phyloP scores from a whole-genome alignment of 2,113 vertebrate genomes.

The Gopherus flavomarginatus region DNA sequence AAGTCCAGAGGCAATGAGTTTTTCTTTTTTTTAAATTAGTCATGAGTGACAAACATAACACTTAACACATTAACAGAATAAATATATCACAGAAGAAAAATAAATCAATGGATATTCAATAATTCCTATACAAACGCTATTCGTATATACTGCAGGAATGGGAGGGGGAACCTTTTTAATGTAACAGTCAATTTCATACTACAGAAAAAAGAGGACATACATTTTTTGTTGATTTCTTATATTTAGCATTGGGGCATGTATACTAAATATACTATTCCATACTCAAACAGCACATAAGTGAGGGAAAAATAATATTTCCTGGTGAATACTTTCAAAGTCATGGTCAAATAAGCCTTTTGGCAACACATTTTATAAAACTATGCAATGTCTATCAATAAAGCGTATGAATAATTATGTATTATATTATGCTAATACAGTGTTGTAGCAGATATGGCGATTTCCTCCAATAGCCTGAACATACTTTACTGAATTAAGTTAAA shows the following conservation, averaged over 20 bases:
- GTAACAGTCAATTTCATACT: background rate
- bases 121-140: background rate
- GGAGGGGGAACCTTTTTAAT: background rate
- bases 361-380: too few species aligned
- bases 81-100: background rate
- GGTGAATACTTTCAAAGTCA: background rate
- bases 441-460: background rate
- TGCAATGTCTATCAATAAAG: background rate
- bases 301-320: background rate
- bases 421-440: background rate
- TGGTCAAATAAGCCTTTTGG: background rate
- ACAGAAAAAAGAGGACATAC: background rate
- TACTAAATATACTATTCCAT: background rate
- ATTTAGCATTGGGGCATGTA: background rate
- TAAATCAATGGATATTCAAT: background rate
- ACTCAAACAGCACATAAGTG: background rate
- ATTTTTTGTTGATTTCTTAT: background rate
- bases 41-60: background rate
- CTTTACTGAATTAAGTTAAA: background rate
- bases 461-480: background rate
- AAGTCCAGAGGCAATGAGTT: background rate
- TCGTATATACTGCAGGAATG: background rate
- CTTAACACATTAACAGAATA: background rate
- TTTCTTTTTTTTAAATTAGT: background rate
- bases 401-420: background rate